Evolutionary conservation across 2,888 invertebrate species (phyloP).

Genomic region (Andrena bicolor): DNA sequence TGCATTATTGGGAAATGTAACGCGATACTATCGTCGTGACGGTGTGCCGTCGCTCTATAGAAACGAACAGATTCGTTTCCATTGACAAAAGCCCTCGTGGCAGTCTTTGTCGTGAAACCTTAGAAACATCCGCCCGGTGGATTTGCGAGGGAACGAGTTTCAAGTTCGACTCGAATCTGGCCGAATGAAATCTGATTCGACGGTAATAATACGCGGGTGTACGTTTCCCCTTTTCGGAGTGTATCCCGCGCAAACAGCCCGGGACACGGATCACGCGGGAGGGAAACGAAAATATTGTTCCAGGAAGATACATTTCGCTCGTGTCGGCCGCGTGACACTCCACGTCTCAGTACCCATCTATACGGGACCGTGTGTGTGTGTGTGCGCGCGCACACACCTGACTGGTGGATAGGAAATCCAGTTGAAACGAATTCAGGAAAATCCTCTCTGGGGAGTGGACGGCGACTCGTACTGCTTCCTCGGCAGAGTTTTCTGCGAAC

Average conservation of each 20-base stretch:
- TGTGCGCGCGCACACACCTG: slow-evolving; percentile 31
- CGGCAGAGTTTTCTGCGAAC: slow-evolving; percentile 60
- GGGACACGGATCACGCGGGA: slow-evolving; percentile 27
- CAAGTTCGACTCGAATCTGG: slow-evolving; percentile 54
- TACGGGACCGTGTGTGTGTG: background rate
- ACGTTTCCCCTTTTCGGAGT: slow-evolving; percentile 30
- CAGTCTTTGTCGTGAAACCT: slow-evolving; percentile 48
- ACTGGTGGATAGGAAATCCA: slow-evolving; percentile 61
- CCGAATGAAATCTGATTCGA: slow-evolving; percentile 61
- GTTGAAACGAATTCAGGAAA: slow-evolving; percentile 74
- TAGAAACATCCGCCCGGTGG: slow-evolving; percentile 47
- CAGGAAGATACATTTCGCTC: slow-evolving; percentile 60
- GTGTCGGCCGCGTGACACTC: slow-evolving; percentile 28
- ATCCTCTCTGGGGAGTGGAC: slow-evolving; percentile 68
- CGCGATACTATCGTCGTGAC: background rate
- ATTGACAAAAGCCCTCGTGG: slow-evolving; percentile 1
- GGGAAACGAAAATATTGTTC: slow-evolving; percentile 69
- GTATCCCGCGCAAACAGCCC: slow-evolving; percentile 34
- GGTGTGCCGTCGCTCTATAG: background rate
- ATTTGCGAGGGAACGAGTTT: slow-evolving; percentile 48
- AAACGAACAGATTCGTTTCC: background rate
- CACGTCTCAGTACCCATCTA: background rate
- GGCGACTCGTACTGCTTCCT: slow-evolving; percentile 54
- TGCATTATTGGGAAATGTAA: background rate
- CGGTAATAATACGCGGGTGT: slow-evolving; percentile 47